Percentiles rank a stretch among this genome's conserved stretches.
These are phyloP conservation scores for Psix sp. DNA, from an alignment of 1,140 invertebrate genomes.

Conservation along the genomic window DNA sequence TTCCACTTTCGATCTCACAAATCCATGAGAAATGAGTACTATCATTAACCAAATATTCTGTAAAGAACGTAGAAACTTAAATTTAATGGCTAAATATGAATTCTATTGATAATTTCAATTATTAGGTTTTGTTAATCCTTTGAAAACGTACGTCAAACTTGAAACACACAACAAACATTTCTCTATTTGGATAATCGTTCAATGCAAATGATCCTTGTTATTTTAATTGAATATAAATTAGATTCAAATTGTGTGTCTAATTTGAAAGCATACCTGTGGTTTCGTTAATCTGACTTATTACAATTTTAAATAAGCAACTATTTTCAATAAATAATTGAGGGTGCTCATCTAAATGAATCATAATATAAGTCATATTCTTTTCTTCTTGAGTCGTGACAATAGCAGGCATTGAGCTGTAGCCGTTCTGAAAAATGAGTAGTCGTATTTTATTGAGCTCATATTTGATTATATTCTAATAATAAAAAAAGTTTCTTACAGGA, in stretches of 20 bases:
- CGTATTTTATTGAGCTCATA: no score
- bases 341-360: conserved; percentile 78
- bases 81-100: no score
- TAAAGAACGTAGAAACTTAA: conserved; percentile 16
- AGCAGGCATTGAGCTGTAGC: conserved; percentile 70
- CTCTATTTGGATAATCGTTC: no score
- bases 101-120: conserved; percentile 9
- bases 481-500: conserved; percentile 52
- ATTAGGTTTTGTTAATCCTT: conserved; percentile 9
- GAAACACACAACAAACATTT: no score
- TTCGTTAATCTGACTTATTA: conserved; percentile 68
- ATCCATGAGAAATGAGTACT: conserved; percentile 70
- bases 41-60: conserved; percentile 64
- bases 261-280: conserved; percentile 46
- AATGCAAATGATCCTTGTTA: no score
- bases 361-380: conserved; percentile 79
- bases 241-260: no score
- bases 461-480: no score
- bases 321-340: conserved; percentile 80
- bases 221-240: conserved; percentile 8
- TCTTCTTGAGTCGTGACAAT: conserved; percentile 78
- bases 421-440: conserved; percentile 56
- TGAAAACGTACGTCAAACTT: no score
- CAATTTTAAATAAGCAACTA: conserved; percentile 71
- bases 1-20: conserved; percentile 67